Evolutionary conservation across 2,888 invertebrate genomes (phyloP), one percentile per base, ranked within the genome.

Genomic region (Lasioglossum calceatum): DNA sequence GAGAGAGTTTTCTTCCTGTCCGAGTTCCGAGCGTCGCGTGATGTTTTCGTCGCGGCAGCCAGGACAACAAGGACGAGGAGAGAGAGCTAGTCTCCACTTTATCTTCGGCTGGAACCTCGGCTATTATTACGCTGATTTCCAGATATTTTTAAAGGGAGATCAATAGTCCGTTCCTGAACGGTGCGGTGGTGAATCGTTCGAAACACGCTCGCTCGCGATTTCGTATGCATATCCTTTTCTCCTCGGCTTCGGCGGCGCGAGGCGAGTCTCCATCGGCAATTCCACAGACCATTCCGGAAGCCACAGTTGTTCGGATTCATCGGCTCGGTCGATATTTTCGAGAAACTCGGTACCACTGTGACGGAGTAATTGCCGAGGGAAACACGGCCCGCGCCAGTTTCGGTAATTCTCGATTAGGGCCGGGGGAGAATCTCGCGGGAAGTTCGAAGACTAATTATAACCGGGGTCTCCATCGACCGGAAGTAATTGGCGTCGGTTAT

Each of bases 121-220:
- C 75, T 82, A 89, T 91, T 86, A 84, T 74, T 77, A 64, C 44
- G 70, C 70, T 81, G 79, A 84, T 91, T 81, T 86, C 71, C 81
- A 71, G 80, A 88, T 88, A 88, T 88, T 90, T 90, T 88, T 82
- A 86, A 87, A 84, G 67, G 72, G 16, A 44, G 82, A 90, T 90
- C 90, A 77, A 90, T 90, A 87, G 75, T 72, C 44, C 61, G 75
- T 84, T 83, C 75, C 85, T 77, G 77, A 79, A 82, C 61, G 32
- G 72, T 75, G 44, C 61, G 32, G 72, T 75, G 44, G 73, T 71
- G 85, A 84, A 81, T 84, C 74, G 64, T 58, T 78, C 73, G 82
- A 71, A 47, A 79, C 85, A 84, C 82, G 74, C 77, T 81, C 82
- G 42, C 5, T 42, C 64, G 58, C 54, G 23, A 67, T 67, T 61